Evolutionary conservation across 1,140 invertebrate species (phyloP).

Genomic region (Centruroides sculpturatus): DNA sequence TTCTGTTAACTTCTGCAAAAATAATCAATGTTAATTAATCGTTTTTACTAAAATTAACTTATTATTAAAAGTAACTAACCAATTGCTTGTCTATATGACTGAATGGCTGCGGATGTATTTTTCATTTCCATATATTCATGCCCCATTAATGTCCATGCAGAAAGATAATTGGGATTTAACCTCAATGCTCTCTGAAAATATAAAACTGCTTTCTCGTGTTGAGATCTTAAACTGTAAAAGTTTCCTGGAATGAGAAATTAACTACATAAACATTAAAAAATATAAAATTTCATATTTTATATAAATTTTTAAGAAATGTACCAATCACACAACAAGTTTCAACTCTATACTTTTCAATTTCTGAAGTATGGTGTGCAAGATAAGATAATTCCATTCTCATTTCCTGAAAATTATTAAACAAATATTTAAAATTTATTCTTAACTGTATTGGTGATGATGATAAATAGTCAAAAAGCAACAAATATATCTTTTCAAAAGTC

Average conservation of each 20-base stretch:
- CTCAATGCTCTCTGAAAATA: conserved; percentile 84
- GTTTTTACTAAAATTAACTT: conserved; percentile 1
- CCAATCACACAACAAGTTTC: conserved; percentile 98
- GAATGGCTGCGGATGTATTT: conserved; percentile 92
- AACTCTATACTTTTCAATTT: conserved; percentile 91
- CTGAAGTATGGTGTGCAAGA: conserved; percentile 80
- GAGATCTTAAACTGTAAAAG: conserved; percentile 89
- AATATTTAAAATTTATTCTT: no score
- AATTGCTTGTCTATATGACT: conserved; percentile 91
- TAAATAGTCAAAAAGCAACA: no score
- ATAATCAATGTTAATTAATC: background rate
- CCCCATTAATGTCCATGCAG: conserved; percentile 95
- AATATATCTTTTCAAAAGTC: no score
- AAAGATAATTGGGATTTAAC: conserved; percentile 81
- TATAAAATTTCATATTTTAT: background rate
- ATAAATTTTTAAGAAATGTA: conserved; percentile 25
- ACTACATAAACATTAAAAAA: background rate
- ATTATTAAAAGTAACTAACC: conserved; percentile 34
- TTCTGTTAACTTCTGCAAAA: conserved; percentile 71
- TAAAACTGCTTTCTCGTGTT: conserved; percentile 91
- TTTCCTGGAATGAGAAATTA: conserved; percentile 46
- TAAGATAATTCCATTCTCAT: conserved; percentile 80
- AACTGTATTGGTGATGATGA: no score
- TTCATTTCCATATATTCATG: conserved; percentile 99
- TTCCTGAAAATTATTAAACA: conserved; percentile 34